Base-by-base conservation (phyloP, 2,797 vertebrate species). In the Chelonia mydas region DNA sequence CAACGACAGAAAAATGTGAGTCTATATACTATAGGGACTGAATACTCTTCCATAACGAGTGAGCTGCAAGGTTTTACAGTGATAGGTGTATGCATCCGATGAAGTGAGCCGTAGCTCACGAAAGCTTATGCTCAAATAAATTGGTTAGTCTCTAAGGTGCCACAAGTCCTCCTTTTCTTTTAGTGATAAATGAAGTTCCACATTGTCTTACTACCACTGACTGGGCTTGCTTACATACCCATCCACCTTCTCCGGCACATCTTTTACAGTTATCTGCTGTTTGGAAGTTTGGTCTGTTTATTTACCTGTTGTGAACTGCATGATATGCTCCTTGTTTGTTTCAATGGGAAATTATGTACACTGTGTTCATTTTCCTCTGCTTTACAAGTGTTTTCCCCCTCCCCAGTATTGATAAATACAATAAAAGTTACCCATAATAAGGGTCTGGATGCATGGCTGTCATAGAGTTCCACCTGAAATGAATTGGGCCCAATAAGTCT, bases 1-100 rank as follows among this genome's bases (percentile, higher is more conserved):
- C 13, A 65, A n/a, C n/a, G 31, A 68, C 8, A 41, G 57, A 72
- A 72, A 37, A 17, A 9, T 11, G 31, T 41, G 76, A 82, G n/a
- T 0, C 2, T 45, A 19, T 9, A 13, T 53, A 17, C 90, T 11
- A 37, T 25, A 2, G 57, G 79, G 0, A 13, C 53, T 54, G 25
- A 92, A 31, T 23, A 12, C 3, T 72, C 31, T 72, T 50, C 33
- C 83, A 50, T 50, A 55, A 59, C 27, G 28, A 72, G 13, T 16
- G 45, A 77, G 27, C 27, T 49, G 15, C 74, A 77, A 50, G 49
- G 12, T 65, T 83, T 61, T 76, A 25, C 15, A 28, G 41, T 17
- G n/a, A 47, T 81, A 83, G 54, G 49, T 41, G 5, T 41, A 41
- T 5, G 41, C 41, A 41, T 41, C 41, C 41, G 41, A 41, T 41